Evolutionary conservation across 2,797 vertebrate species (phyloP), one percentile per base, ranked within the genome.

Genomic region (Danio choprae): DNA sequence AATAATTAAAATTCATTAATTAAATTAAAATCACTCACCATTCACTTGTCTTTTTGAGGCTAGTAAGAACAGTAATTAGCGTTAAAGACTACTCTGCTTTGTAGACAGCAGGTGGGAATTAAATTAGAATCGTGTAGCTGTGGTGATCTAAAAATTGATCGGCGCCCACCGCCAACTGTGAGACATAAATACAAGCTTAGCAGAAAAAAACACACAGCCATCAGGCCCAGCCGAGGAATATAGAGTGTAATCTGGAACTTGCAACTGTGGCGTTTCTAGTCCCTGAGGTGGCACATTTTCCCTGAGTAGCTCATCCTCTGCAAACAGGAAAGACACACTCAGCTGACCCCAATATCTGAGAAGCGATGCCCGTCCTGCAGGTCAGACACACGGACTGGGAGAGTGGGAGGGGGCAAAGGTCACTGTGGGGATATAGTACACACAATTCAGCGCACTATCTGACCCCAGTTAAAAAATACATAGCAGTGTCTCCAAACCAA

Each of bases 121-220:
- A 55, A 80, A 64, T 73, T 65, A 22, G 59, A 72, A 53, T 18
- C 59, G 1, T 36, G 46, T 70, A 29, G 58, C 50, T 43, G 59
- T 6, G 48, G 38, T 7, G 41, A 73, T 80, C 78, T 65, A 80
- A 80, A 80, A 65, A 80, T 58, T 73, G 59, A 80, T 73, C 41
- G 4, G 18, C 0, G 20, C 59, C 40, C 68, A 55, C 59, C 15
- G 12, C 77, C 69, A 55, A 73, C 77, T 56, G 69, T 15, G 58
- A 73, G 69, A 80, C 78, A 80, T 48, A 80, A 80, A 73, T 56
- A 80, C 59, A 73, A 73, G 78, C 50, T 73, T 80, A 65, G 77
- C 77, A 80, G 38, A 80, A 80, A 79, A 76, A 58, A 44, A 55
- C 18, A 80, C 58, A 63, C 59, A 80, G 59, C 77, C 77, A 64